Percentiles rank a stretch among this genome's conserved stretches.
Evolutionary conservation across 2,888 invertebrate species (phyloP).

Genomic region (Leuctra nigra): DNA sequence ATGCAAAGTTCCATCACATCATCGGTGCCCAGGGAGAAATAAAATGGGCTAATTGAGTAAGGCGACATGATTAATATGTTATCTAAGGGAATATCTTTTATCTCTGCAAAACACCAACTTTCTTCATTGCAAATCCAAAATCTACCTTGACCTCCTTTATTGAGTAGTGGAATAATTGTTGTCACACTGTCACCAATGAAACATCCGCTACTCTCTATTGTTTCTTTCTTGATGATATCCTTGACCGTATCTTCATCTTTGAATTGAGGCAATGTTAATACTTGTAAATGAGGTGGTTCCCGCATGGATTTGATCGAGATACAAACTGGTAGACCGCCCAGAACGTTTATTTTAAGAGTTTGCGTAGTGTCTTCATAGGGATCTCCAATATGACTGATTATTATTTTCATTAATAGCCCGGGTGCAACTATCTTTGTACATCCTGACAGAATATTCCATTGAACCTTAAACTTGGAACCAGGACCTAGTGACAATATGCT

Average conservation of each 20-base stretch:
- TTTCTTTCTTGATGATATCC: constrained; percentile 23
- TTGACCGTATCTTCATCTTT: constrained; percentile 22
- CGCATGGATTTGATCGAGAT: constrained; percentile 36
- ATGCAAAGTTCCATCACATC: constrained; percentile 38
- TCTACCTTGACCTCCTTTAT: constrained; percentile 38
- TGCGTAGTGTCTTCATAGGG: constrained; percentile 36
- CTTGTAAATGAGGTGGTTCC: constrained; percentile 38
- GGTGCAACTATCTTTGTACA: constrained; percentile 36
- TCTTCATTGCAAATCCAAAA: constrained; percentile 43
- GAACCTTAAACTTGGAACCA: constrained; percentile 35
- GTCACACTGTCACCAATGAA: constrained; percentile 38
- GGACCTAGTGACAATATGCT: constrained; percentile 34
- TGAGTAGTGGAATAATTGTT: constrained; percentile 36
- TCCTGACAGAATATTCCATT: constrained; percentile 29
- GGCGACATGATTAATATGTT: constrained; percentile 35
- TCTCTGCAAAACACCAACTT: constrained; percentile 39
- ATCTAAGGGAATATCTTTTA: constrained; percentile 35
- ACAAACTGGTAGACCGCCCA: constrained; percentile 34
- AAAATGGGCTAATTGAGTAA: constrained; percentile 41
- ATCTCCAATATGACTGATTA: constrained; percentile 37
- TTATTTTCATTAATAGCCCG: constrained; percentile 39
- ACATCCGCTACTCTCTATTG: constrained; percentile 41
- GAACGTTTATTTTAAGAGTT: constrained; percentile 35
- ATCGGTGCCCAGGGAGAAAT: constrained; percentile 38
- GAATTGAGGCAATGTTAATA: constrained; percentile 28